A percentile compares a stretch with the other conserved stretches of the same genome.
Evolutionary conservation across 2,797 vertebrate genomes (phyloP).

Genomic region (Trematomus bernacchii): DNA sequence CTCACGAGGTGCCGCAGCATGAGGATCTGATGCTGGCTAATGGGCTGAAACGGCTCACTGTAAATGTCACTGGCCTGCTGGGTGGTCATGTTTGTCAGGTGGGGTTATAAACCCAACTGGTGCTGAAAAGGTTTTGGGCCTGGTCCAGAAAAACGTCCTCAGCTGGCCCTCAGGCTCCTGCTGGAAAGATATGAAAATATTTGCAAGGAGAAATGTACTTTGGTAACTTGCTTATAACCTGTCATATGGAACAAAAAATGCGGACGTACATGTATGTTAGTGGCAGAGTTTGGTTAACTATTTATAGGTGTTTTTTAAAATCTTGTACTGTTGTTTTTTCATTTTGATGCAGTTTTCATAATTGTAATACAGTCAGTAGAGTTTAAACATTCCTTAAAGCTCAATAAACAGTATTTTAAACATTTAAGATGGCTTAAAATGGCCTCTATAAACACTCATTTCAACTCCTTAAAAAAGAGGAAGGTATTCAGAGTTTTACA

Average conservation of each 20-base stretch:
- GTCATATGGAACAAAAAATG: background rate
- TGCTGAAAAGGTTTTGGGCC: slow-evolving; percentile 69
- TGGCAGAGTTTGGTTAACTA: background rate
- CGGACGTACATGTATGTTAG: background rate
- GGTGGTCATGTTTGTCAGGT: slow-evolving; percentile 77
- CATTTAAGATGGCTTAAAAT: too few relatives aligned
- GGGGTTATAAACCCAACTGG: slow-evolving; percentile 66
- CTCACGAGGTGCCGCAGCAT: slow-evolving; percentile 66
- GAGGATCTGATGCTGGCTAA: slow-evolving; percentile 66
- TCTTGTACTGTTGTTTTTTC: background rate
- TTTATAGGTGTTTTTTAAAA: background rate
- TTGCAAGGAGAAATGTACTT: background rate
- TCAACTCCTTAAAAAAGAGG: background rate
- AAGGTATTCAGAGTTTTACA: background rate
- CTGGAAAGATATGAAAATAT: slow-evolving; percentile 47
- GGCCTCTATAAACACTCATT: background rate
- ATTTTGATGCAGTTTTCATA: background rate
- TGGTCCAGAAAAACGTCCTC: slow-evolving; percentile 54
- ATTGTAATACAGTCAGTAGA: background rate
- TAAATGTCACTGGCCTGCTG: slow-evolving; percentile 62
- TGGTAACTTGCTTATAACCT: background rate
- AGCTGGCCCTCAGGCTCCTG: slow-evolving; percentile 21
- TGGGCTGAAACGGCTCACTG: slow-evolving; percentile 73
- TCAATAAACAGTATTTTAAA: background rate
- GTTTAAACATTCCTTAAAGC: background rate